A percentile compares a stretch with the other conserved stretches of the same genome.
Conservation (phyloP, 2,888 invertebrate species). For the Strigamia maritima region DNA sequence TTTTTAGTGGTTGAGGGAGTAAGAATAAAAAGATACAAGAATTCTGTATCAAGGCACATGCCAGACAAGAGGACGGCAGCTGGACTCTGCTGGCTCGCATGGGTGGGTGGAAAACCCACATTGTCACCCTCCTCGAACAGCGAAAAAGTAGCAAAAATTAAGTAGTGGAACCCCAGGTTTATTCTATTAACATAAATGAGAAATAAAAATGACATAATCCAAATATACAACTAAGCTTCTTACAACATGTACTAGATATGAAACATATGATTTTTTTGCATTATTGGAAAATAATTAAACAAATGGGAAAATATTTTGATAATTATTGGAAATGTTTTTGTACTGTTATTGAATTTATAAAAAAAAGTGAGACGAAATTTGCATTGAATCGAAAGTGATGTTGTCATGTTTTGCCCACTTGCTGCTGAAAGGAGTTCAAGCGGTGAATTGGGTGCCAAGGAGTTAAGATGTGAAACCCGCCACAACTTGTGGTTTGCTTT, state of each 20-base stretch:
- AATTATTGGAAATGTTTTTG: too few species aligned
- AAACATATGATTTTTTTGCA: too few species aligned
- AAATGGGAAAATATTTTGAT: too few species aligned
- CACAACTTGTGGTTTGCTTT: conserved; percentile 20
- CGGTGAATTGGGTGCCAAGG: conserved; percentile 19
- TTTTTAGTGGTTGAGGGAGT: not conserved
- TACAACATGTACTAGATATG: too few species aligned
- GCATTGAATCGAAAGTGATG: not conserved
- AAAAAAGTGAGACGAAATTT: not conserved
- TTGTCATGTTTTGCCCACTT: not conserved
- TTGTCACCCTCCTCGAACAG: not conserved
- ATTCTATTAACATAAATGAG: not conserved
- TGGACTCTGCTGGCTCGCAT: conserved; percentile 8
- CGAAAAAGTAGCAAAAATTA: not conserved
- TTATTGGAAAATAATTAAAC: too few species aligned
- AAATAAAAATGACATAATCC: not conserved
- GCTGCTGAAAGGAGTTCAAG: not conserved
- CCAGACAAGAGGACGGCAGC: conserved; percentile 4
- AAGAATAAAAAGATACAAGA: too few species aligned
- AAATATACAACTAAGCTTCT: too few species aligned
- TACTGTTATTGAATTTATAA: too few species aligned
- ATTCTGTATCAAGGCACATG: not conserved
- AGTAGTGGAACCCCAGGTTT: not conserved
- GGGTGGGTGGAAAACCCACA: conserved; percentile 7
- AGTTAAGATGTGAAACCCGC: conserved; percentile 20